A percentile compares a stretch with the other conserved stretches of the same genome.
Evolutionary conservation across 2,797 vertebrate genomes (phyloP).

Genomic region (Microctenopoma stevenorrisi): DNA sequence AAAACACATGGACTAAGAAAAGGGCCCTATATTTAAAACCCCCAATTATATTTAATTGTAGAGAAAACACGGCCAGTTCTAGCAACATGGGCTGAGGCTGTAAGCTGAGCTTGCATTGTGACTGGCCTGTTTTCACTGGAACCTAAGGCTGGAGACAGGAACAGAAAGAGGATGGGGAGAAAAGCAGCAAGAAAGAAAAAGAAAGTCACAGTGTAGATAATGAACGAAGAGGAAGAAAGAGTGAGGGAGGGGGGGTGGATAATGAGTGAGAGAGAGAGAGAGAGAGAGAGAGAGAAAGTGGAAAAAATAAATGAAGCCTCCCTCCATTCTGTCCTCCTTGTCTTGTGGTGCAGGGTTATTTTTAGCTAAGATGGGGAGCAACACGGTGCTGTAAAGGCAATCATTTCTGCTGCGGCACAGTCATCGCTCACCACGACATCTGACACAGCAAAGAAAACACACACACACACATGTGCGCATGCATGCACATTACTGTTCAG

Average conservation of each 20-base stretch:
- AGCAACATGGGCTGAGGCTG: conserved; percentile 51
- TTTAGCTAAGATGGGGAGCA: conserved; percentile 79
- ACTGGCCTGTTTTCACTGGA: conserved; percentile 65
- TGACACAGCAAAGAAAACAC: conserved; percentile 56
- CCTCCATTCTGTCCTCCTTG: conserved; percentile 60
- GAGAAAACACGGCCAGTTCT: conserved; percentile 66
- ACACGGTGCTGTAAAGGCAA: conserved; percentile 78
- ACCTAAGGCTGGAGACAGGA: conserved; percentile 53
- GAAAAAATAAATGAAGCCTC: conserved; percentile 27
- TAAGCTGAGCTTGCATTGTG: conserved; percentile 64
- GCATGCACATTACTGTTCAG: conserved; percentile 12
- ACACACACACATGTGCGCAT: neutral
- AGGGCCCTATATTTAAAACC: conserved; percentile 77
- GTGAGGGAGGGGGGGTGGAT: conserved; percentile 46
- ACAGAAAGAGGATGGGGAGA: neutral
- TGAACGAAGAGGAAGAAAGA: conserved; percentile 61
- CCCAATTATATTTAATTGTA: conserved; percentile 83
- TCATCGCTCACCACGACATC: conserved; percentile 68
- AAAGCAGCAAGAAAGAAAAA: conserved; percentile 10
- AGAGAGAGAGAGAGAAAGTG: conserved; percentile 1
- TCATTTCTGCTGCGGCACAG: conserved; percentile 73
- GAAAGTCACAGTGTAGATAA: conserved; percentile 49
- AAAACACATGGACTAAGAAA: conserved; percentile 71
- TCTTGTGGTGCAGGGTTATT: conserved; percentile 79
- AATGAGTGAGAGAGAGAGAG: conserved; percentile 41